Percentiles rank a stretch among this genome's conserved stretches.
Conservation (phyloP, 2,797 vertebrate species). For the Rachycentron canadum region DNA sequence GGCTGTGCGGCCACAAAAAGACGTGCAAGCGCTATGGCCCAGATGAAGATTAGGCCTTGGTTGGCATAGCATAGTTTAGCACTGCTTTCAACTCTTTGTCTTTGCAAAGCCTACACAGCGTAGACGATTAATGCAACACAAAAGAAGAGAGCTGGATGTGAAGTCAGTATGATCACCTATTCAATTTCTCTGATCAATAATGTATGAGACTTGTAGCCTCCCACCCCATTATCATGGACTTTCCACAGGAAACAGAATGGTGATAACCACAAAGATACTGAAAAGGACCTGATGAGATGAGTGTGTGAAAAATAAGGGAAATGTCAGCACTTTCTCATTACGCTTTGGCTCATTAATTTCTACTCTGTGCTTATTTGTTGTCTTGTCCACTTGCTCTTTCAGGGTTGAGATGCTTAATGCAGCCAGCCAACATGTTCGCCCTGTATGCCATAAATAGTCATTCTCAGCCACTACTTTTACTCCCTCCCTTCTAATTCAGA, state of each 20-base stretch:
- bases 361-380: conserved; percentile 38
- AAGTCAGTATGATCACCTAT: conserved; percentile 53
- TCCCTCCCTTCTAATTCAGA: conserved; percentile 64
- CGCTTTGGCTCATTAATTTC: conserved; percentile 27
- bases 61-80: conserved; percentile 16
- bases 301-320: conserved; percentile 21
- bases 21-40: not conserved
- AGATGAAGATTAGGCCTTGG: conserved; percentile 12
- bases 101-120: conserved; percentile 26
- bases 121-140: conserved; percentile 40
- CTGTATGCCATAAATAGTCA: conserved; percentile 40
- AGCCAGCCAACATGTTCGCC: conserved; percentile 43
- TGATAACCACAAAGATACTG: conserved; percentile 41
- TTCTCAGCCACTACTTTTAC: conserved; percentile 65
- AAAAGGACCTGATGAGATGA: conserved; percentile 30
- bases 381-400: conserved; percentile 54
- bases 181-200: conserved; percentile 67
- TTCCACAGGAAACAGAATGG: conserved; percentile 54
- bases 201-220: conserved; percentile 59
- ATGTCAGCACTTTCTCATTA: conserved; percentile 39
- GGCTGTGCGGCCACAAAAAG: conserved; percentile 16
- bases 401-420: conserved; percentile 57
- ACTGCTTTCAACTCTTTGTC: conserved; percentile 5
- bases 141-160: conserved; percentile 45
- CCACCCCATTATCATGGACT: conserved; percentile 56